Conservation (phyloP, 2,797 vertebrate species). For the Leptatherina wallacei region DNA sequence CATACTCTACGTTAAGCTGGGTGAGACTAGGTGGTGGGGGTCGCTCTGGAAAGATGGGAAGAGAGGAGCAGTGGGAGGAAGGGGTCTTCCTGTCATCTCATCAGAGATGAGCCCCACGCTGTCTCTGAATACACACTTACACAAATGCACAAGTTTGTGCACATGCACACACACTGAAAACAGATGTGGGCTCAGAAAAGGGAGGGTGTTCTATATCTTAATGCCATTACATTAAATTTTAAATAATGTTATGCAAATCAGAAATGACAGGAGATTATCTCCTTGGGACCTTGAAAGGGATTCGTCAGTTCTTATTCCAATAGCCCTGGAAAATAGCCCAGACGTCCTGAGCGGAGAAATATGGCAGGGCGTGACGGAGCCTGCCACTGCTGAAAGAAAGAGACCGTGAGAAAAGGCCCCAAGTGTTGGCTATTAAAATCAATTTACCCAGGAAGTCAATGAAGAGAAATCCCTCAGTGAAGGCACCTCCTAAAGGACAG, state of each 20-base stretch:
- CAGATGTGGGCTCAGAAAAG: constrained; percentile 72
- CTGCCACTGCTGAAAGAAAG: constrained; percentile 71
- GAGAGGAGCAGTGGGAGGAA: constrained; percentile 42
- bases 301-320: constrained; percentile 83
- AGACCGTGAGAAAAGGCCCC: constrained; percentile 73
- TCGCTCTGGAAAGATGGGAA: constrained; percentile 49
- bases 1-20: constrained; percentile 53
- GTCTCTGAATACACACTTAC: constrained; percentile 33
- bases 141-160: constrained; percentile 25
- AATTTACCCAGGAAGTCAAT: constrained; percentile 78
- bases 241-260: constrained; percentile 86
- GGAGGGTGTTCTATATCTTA: constrained; percentile 77
- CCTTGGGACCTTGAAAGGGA: constrained; percentile 81
- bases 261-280: constrained; percentile 86
- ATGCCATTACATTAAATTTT: constrained; percentile 85
- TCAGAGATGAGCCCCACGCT: constrained; percentile 54
- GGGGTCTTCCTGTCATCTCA: constrained; percentile 60
- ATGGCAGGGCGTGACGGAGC: constrained; percentile 79
- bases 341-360: constrained; percentile 76
- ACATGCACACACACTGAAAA: constrained; percentile 51
- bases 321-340: constrained; percentile 81
- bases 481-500: constrained; percentile 69
- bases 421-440: constrained; percentile 83
- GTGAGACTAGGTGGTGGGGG: constrained; percentile 57
- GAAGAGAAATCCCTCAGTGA: constrained; percentile 69